Evolutionary conservation across 2,888 invertebrate species (phyloP), one percentile per base, ranked within the genome.

Genomic region (Lomographa bimaculata): DNA sequence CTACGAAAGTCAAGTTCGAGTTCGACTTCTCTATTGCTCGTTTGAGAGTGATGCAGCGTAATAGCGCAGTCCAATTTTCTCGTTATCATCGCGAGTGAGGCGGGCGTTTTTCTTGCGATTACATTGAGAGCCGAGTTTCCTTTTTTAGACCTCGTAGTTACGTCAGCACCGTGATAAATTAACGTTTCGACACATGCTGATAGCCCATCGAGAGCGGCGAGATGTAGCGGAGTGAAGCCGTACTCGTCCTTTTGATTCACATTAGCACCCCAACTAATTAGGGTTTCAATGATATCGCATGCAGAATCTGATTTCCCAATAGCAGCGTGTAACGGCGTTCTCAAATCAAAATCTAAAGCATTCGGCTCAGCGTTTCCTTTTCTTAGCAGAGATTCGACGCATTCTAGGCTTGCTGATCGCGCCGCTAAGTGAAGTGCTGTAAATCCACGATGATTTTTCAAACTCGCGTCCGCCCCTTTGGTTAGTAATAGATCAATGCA

Each of bases 341-440:
- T 89, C 64, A 94, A 93, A 71, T 96, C 96, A 50, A 92, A 93
- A 73, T 97, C 96, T 58, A 93, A 92, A 0, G 94, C 91, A 66
- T 96, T 96, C 0, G 96, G 93, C 63, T 96, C 93, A 0, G 94
- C 93, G 54, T 93, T 93, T 1, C 94, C 94, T 71, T 94, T 94
- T 23, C 93, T 87, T 10, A 96, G 71, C 23, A 96, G 81, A 1
- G 93, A 90, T 59, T 96, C 95, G 0, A 96, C 95, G 62, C 95
- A 95, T 65, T 96, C 96, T 34, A 94, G 84, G 26, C 95, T 94
- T 35, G 96, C 93, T 0, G 95, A 93, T 16, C 95, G 91, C 1
- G 96, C 93, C 0, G 97, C 97, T 53, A 97, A 80, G 76, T 98
- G 97, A 11, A 98, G 79, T 0, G 97, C 94, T 0, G 96, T 96